Evolutionary conservation across 2,888 invertebrate species (phyloP).

Genomic region (Drosophila fulvimacula): DNA sequence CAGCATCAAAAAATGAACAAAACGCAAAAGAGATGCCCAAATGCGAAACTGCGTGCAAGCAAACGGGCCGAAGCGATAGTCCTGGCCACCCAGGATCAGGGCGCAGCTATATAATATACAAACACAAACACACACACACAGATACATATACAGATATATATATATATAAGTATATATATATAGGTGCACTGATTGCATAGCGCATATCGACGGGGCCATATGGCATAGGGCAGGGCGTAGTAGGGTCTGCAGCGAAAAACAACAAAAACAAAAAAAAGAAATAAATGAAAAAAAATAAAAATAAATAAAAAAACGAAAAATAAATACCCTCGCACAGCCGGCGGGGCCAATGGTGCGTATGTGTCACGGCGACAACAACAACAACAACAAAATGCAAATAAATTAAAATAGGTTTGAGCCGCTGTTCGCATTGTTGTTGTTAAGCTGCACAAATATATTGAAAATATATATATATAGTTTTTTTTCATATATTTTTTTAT

Average conservation of each 20-base stretch:
- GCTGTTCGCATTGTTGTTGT: slow-evolving; percentile 45
- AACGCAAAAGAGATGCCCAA: slow-evolving; percentile 79
- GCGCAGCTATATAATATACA: slow-evolving; percentile 32
- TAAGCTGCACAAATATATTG: slow-evolving; percentile 65
- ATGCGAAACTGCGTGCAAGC: slow-evolving; percentile 75
- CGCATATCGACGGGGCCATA: slow-evolving; percentile 31
- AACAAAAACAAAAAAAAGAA: slow-evolving; percentile 17
- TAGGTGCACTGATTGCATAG: slow-evolving; percentile 75
- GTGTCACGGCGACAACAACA: slow-evolving; percentile 64
- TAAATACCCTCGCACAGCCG: slow-evolving; percentile 55
- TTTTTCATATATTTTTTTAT: slow-evolving; percentile 40
- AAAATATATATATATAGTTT: slow-evolving; percentile 52
- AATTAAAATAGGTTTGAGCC: slow-evolving; percentile 67
- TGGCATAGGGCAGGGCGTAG: slow-evolving; percentile 18
- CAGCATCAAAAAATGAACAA: slow-evolving; percentile 74
- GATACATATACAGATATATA: slow-evolving; percentile 15
- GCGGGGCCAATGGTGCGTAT: slow-evolving; percentile 75
- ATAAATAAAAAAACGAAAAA: slow-evolving; percentile 28
- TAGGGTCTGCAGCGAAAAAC: slow-evolving; percentile 13
- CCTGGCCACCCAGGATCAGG: slow-evolving; percentile 62
- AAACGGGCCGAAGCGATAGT: slow-evolving; percentile 77
- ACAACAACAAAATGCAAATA: slow-evolving; percentile 56
- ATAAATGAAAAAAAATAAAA: slow-evolving; percentile 19
- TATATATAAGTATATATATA: slow-evolving; percentile 26
- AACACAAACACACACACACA: slow-evolving; percentile 2